phyloP scores from a whole-genome alignment of 2,113 vertebrate species.

The Mormyrus iriodes region DNA sequence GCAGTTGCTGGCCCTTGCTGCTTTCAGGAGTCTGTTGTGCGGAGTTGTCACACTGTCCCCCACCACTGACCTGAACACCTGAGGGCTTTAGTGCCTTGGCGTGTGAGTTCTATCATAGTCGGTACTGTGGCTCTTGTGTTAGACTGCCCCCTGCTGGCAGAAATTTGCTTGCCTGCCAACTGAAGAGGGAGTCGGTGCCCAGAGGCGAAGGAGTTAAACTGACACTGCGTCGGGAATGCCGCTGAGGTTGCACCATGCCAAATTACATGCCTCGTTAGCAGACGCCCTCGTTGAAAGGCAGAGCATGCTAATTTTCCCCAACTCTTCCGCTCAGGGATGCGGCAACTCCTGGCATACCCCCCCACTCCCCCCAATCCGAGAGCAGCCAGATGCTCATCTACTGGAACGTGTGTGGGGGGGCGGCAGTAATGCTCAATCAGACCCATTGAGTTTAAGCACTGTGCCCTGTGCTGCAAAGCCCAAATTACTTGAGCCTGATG shows the following conservation, averaged over 20 bases:
- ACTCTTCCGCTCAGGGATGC: not conserved
- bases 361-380: not conserved
- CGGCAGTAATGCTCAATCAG: not conserved
- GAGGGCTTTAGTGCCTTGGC: not conserved
- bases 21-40: not conserved
- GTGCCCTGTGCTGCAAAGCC: not conserved
- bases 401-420: not conserved
- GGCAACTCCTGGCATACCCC: not conserved
- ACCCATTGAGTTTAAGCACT: not conserved
- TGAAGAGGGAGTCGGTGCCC: not conserved
- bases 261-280: constrained; percentile 3
- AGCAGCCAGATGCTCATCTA: not conserved
- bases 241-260: not conserved
- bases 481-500: not conserved
- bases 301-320: constrained; percentile 4
- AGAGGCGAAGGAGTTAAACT: constrained; percentile 4
- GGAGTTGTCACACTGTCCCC: not conserved
- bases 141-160: not conserved
- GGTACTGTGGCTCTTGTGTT: not conserved
- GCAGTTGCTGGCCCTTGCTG: not conserved
- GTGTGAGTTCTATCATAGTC: not conserved
- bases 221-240: not conserved
- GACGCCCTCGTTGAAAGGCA: not conserved
- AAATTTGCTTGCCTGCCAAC: not conserved
- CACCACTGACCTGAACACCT: not conserved